A percentile compares a stretch with the other conserved stretches of the same genome.
These are phyloP conservation scores for Drosophila emarginata DNA, from an alignment of 2,888 invertebrate genomes.

Conservation along the genomic window DNA sequence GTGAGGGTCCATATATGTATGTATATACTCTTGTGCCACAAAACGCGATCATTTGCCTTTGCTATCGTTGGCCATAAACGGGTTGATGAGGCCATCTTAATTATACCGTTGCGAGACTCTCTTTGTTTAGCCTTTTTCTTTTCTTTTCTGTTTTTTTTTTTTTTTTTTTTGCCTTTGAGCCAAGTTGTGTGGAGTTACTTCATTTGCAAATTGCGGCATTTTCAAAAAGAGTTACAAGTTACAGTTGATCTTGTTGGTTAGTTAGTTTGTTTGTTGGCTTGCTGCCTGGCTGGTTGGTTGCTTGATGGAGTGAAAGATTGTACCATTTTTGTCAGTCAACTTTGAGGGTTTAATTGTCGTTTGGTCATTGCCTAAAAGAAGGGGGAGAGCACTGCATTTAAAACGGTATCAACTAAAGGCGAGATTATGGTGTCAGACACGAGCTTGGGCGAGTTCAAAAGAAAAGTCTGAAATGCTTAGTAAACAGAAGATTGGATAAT, in stretches of 20 bases:
- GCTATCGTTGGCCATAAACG: slow-evolving; percentile 60
- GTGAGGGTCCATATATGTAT: neutral
- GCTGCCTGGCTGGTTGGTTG: neutral
- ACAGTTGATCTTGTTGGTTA: neutral
- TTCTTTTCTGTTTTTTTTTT: slow-evolving; percentile 16
- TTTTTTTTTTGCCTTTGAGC: slow-evolving; percentile 34
- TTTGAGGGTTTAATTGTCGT: slow-evolving; percentile 62
- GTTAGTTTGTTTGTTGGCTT: neutral
- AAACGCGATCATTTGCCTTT: slow-evolving; percentile 53
- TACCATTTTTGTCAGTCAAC: slow-evolving; percentile 56
- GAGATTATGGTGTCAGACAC: neutral
- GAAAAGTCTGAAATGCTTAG: neutral
- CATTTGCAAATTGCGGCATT: slow-evolving; percentile 73
- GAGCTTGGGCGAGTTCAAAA: neutral
- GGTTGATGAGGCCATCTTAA: slow-evolving; percentile 72
- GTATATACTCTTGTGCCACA: slow-evolving; percentile 45
- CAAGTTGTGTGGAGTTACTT: slow-evolving; percentile 48
- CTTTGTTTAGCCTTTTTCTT: slow-evolving; percentile 52
- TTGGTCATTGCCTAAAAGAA: slow-evolving; percentile 10
- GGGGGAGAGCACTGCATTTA: slow-evolving; percentile 14
- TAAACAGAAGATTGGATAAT: neutral
- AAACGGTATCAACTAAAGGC: slow-evolving; percentile 30
- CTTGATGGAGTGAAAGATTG: slow-evolving; percentile 45
- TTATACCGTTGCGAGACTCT: slow-evolving; percentile 69
- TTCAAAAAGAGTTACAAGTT: slow-evolving; percentile 47